Evolutionary conservation across 2,888 invertebrate species (phyloP).

Genomic region (Abrostola tripartita): DNA sequence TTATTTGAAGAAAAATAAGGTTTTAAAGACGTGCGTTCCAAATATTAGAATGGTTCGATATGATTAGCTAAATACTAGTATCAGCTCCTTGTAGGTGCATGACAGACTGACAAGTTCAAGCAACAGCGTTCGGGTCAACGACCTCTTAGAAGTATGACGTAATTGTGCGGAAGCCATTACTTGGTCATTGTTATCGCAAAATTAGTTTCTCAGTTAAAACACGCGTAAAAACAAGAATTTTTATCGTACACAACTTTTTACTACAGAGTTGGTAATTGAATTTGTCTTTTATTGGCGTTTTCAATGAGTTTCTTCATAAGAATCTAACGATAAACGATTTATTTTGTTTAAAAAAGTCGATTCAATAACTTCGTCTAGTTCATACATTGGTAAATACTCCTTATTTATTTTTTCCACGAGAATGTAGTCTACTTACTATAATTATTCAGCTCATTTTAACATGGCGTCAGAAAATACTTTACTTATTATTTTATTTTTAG

Average conservation of each 20-base stretch:
- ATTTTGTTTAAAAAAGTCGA: too few species aligned
- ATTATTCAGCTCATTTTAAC: too few species aligned
- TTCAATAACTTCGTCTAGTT: too few species aligned
- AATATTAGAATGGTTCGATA: neutral
- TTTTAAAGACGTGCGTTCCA: neutral
- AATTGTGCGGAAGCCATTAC: conserved; percentile 44
- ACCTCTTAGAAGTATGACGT: conserved; percentile 38
- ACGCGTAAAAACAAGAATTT: conserved; percentile 26
- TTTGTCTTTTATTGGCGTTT: conserved; percentile 4
- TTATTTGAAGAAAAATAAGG: too few species aligned
- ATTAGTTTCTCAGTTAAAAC: conserved; percentile 48
- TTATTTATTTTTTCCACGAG: too few species aligned
- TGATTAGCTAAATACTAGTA: neutral
- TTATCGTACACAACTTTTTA: conserved; percentile 25
- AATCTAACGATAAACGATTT: too few species aligned
- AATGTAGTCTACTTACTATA: too few species aligned
- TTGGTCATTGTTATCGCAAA: conserved; percentile 50
- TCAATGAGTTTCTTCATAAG: neutral
- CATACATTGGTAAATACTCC: too few species aligned
- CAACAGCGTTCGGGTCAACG: conserved; percentile 31
- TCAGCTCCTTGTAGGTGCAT: conserved; percentile 2
- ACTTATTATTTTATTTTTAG: too few species aligned
- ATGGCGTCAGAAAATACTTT: too few species aligned
- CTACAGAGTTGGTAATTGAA: conserved; percentile 21
- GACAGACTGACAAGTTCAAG: conserved; percentile 43